Evolutionary conservation across 1,140 invertebrate genomes (phyloP), one percentile per base, ranked within the genome.

Genomic region (Thaumatotibia leucotreta): DNA sequence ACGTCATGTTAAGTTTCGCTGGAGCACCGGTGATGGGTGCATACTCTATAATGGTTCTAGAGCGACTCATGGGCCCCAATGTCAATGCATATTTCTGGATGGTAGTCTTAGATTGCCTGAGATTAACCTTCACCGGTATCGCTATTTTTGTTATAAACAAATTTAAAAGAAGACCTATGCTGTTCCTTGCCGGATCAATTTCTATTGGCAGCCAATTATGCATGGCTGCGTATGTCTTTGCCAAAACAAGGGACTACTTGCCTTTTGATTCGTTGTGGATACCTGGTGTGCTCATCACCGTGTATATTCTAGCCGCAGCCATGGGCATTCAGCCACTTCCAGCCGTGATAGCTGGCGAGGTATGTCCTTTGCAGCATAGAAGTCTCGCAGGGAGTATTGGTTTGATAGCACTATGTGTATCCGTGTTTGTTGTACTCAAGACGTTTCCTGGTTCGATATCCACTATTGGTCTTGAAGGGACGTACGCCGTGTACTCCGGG

Each of bases 21-120:
- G 87, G 84, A 3, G 81, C 71, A 0, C 78, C 77, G 0, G 75
- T 93, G 0, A 92, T 96, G 29, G 93, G 93, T 23, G 95, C 95
- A 69, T 96, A 95, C 75, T 92, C 94, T 0, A 93, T 95, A 0
- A 83, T 88, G 0, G 93, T 94, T 68, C 91, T 93, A 73, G 75
- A 83, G 17, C 73, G 91, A 4, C 79, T 92, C 1, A 73, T 93
- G 29, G 92, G 88, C 4, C 81, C 86, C 2, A 68, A 91, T 0
- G 75, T 86, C 0, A 84, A 95, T 68, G 91, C 92, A 9, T 92
- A 93, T 63, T 95, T 67, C 78, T 95, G 62, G 87, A 96, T 76
- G 95, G 94, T 81, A 73, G 90, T 35, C 88, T 94, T 70, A 89
- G 95, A 79, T 76, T 94, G 17, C 6, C 93, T 52, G 86, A 76